Conservation (phyloP, 2,797 vertebrate genomes). For the Glyptemys insculpta region DNA sequence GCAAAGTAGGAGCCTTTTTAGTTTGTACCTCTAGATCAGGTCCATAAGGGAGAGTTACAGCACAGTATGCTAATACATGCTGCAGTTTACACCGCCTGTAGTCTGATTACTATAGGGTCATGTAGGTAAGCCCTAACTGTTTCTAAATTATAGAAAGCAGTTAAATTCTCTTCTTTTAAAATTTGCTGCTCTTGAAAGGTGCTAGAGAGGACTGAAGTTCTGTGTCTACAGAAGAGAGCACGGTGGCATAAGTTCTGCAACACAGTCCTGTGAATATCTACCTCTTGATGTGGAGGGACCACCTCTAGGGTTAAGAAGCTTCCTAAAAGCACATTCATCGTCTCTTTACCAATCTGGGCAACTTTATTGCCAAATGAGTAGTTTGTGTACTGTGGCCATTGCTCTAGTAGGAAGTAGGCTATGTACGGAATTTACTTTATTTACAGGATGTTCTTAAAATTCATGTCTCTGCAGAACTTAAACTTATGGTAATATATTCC, state of each 20-base stretch:
- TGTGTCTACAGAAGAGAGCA: not conserved
- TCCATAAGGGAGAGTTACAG: not conserved
- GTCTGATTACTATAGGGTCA: too few species aligned
- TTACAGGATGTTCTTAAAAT: not conserved
- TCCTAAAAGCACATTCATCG: not conserved
- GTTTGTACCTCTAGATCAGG: not conserved
- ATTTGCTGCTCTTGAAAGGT: not conserved
- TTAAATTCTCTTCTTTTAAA: too few species aligned
- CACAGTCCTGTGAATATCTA: not conserved
- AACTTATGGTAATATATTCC: not conserved
- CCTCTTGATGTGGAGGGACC: not conserved
- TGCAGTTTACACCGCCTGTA: not conserved
- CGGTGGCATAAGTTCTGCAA: not conserved
- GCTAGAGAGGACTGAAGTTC: not conserved
- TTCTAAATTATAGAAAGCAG: not conserved
- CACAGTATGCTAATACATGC: not conserved
- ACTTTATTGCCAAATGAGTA: too few species aligned
- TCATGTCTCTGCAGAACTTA: not conserved
- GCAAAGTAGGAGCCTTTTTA: not conserved
- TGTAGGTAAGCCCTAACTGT: too few species aligned
- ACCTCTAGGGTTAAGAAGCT: not conserved
- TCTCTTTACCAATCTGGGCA: too few species aligned
- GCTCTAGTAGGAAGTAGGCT: not conserved
- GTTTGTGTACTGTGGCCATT: not conserved
- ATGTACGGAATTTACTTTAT: not conserved